These are phyloP conservation scores for Aphelenchoides avenae DNA, from an alignment of 1,140 invertebrate genomes.

Conservation along the genomic window DNA sequence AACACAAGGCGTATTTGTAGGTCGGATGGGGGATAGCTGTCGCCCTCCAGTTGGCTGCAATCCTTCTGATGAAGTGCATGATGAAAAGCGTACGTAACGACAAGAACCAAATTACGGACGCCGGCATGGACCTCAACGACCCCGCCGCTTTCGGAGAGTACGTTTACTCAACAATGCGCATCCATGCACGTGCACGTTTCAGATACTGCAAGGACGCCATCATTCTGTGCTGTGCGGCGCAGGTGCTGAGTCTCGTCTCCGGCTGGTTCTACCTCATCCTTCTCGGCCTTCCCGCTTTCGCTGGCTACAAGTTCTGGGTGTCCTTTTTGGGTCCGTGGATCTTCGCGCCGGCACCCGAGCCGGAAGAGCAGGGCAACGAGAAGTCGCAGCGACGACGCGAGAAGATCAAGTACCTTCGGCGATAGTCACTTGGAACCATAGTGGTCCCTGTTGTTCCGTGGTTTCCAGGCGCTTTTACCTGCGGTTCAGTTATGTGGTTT, in stretches of 20 bases:
- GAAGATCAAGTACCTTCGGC: slow-evolving; percentile 27
- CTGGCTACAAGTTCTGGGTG: slow-evolving; percentile 49
- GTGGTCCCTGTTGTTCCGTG: too few relatives aligned
- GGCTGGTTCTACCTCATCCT: slow-evolving; percentile 45
- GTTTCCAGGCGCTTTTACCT: too few relatives aligned
- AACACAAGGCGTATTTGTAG: background rate
- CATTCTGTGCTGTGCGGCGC: slow-evolving; percentile 44
- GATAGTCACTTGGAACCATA: too few relatives aligned
- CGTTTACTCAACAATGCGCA: slow-evolving; percentile 5
- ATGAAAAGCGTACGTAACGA: slow-evolving; percentile 36
- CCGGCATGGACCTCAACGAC: slow-evolving; percentile 56
- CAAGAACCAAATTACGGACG: slow-evolving; percentile 53
- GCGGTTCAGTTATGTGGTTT: too few relatives aligned
- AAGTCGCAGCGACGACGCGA: slow-evolving; percentile 22
- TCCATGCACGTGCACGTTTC: slow-evolving; percentile 11
- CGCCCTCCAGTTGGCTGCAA: slow-evolving; percentile 18
- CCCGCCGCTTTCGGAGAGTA: slow-evolving; percentile 55
- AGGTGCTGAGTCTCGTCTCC: slow-evolving; percentile 43
- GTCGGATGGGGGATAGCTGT: background rate
- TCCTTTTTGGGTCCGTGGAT: slow-evolving; percentile 50
- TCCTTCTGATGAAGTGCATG: slow-evolving; percentile 37
- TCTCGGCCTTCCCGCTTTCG: slow-evolving; percentile 41
- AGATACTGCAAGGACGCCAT: slow-evolving; percentile 56
- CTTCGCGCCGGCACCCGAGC: slow-evolving; percentile 38
- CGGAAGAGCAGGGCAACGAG: slow-evolving; percentile 38